Base-by-base conservation (phyloP, 2,888 invertebrate genomes). In the Drosophila fulvimacula region DNA sequence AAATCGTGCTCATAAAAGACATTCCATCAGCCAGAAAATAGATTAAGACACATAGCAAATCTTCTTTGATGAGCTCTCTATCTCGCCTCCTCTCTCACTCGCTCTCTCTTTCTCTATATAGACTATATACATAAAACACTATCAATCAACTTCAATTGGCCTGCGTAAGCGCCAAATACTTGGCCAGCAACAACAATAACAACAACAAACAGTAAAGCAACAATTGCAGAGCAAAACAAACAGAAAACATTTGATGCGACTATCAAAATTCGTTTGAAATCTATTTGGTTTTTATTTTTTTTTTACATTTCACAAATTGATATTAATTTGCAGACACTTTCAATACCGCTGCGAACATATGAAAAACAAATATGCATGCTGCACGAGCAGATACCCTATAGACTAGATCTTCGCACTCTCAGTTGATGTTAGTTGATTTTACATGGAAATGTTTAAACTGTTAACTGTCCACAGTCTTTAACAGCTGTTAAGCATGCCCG, bases 321-420 rank as follows among this genome's bases (percentile, higher is more conserved):
- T 86, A 85, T 85, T 87, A 89, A 85, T 85, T 89, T 89, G 83
- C 90, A 90, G 81, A 90, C 88, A 89, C 78, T 90, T 89, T 87
- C 82, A 73, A 79, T 73, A 73, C 69, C 79, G 65, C 52, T 46
- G 44, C 24, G 21, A 61, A 42, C 5, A n/a, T 24, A 39, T n/a
- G 5, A 27, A 39, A 38, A 36, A 30, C 7, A 30, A 13, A 30
- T 11, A 1, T 1, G 4, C 5, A 21, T 30, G 9, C 15, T 21
- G 19, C 46, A 24, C 27, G 15, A 5, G 5, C 0, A 19, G 39
- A 36, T 57, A 42, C 69, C 67, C 57, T 44, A 5, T 38, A 32
- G 32, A 3, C 0, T 1, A 32, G 17, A n/a, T 4, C 4, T 15
- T 5, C 3, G 10, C 5, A 21, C 3, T 1, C 1, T 15, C 0